Conservation (phyloP, 2,113 vertebrate genomes). For the Patagioenas fasciata region DNA sequence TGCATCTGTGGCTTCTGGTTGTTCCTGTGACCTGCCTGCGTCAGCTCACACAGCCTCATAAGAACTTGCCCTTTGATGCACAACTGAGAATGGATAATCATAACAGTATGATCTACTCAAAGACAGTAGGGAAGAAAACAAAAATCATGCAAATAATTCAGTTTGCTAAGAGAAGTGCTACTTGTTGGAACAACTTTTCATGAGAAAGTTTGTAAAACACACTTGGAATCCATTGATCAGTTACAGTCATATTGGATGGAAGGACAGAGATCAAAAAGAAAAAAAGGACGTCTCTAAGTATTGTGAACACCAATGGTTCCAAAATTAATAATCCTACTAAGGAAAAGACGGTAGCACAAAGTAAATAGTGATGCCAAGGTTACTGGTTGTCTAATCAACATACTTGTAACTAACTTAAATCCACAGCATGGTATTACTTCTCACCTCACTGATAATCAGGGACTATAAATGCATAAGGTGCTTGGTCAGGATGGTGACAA, state of each 20-base stretch:
- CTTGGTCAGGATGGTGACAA: neutral
- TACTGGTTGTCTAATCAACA: neutral
- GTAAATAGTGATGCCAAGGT: neutral
- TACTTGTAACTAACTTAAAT: neutral
- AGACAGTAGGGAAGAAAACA: neutral
- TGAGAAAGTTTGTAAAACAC: neutral
- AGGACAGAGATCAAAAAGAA: neutral
- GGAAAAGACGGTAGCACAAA: neutral
- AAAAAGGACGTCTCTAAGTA: neutral
- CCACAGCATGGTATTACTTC: neutral
- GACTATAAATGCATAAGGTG: neutral
- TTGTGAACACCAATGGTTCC: neutral
- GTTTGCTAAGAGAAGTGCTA: neutral
- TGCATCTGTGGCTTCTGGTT: neutral
- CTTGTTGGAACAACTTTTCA: neutral
- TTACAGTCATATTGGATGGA: neutral
- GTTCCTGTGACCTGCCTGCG: too few species aligned
- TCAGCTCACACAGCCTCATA: neutral
- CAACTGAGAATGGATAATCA: neutral
- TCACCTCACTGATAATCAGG: neutral
- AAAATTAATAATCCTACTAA: neutral
- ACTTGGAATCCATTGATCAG: neutral
- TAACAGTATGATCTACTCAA: neutral
- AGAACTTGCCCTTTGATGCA: neutral
- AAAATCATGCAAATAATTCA: neutral